Evolutionary conservation across 1,140 invertebrate genomes (phyloP).

Genomic region (Drosophila takahashii): DNA sequence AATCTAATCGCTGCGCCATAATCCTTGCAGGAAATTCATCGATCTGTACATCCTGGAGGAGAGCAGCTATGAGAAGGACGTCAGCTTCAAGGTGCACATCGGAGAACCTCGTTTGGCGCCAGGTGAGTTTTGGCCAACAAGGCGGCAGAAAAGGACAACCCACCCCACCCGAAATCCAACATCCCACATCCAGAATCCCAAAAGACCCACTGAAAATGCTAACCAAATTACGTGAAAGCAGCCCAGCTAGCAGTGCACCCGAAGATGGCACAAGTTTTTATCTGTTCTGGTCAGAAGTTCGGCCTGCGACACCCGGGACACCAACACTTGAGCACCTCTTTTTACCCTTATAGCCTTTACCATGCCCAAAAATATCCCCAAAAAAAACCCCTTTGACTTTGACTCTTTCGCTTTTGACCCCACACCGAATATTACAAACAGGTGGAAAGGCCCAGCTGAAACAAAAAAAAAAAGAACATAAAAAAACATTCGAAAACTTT

Average conservation of each 20-base stretch:
- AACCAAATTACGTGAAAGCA: constrained; percentile 53
- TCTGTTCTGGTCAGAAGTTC: constrained; percentile 21
- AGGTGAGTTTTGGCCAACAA: constrained; percentile 87
- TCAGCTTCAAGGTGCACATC: constrained; percentile 96
- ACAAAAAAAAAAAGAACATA: constrained; percentile 11
- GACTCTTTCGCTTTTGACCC: constrained; percentile 14
- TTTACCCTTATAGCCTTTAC: neutral
- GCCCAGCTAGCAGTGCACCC: constrained; percentile 40
- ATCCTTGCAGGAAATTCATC: constrained; percentile 93
- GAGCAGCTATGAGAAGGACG: constrained; percentile 99
- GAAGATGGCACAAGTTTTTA: constrained; percentile 34
- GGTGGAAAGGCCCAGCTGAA: constrained; percentile 28
- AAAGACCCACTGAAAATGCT: constrained; percentile 13
- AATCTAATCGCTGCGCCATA: constrained; percentile 15
- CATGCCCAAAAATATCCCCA: constrained; percentile 2
- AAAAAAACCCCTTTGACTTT: constrained; percentile 22
- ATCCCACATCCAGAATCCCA: neutral
- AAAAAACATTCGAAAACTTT: constrained; percentile 32
- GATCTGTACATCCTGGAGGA: constrained; percentile 94
- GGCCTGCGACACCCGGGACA: constrained; percentile 24
- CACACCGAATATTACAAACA: constrained; percentile 41
- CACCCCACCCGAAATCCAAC: neutral
- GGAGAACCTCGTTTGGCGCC: constrained; percentile 93
- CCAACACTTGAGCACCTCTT: constrained; percentile 6
- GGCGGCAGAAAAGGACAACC: neutral